phyloP scores from a whole-genome alignment of 2,888 invertebrate genomes.

The Lasioglossum oenotherae region DNA sequence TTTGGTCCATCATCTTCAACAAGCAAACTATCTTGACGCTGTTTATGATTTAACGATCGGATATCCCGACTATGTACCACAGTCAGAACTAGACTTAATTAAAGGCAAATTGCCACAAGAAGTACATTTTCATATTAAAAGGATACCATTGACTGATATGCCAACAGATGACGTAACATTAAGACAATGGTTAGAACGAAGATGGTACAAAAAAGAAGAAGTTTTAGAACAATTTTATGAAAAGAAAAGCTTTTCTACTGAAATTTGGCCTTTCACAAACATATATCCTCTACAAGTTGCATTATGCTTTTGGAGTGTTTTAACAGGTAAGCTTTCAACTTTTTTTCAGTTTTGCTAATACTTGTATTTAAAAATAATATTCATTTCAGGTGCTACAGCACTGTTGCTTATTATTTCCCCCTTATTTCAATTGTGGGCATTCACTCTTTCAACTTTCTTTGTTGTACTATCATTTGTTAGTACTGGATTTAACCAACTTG shows the following conservation, averaged over 20 bases:
- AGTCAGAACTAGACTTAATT: slow-evolving; percentile 90
- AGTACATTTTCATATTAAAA: slow-evolving; percentile 91
- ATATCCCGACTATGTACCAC: slow-evolving; percentile 91
- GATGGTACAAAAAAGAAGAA: slow-evolving; percentile 89
- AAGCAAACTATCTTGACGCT: slow-evolving; percentile 88
- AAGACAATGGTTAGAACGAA: slow-evolving; percentile 87
- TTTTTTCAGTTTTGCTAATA: not conserved
- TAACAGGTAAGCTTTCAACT: slow-evolving; percentile 78
- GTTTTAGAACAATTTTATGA: slow-evolving; percentile 87
- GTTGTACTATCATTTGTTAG: slow-evolving; percentile 78
- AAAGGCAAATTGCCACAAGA: slow-evolving; percentile 90
- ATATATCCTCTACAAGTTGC: slow-evolving; percentile 85
- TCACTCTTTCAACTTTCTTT: slow-evolving; percentile 77
- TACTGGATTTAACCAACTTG: slow-evolving; percentile 80
- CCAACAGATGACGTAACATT: slow-evolving; percentile 87
- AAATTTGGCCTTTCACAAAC: slow-evolving; percentile 80
- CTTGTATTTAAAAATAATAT: slow-evolving; percentile 2
- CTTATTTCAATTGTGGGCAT: slow-evolving; percentile 80
- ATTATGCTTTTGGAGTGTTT: slow-evolving; percentile 88
- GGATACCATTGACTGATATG: slow-evolving; percentile 87
- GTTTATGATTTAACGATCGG: slow-evolving; percentile 95
- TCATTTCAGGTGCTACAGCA: slow-evolving; percentile 72
- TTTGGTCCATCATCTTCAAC: slow-evolving; percentile 86
- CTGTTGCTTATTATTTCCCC: slow-evolving; percentile 79
- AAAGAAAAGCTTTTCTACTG: slow-evolving; percentile 85